Conservation (phyloP, 2,113 vertebrate genomes). For the Turnix velox region DNA sequence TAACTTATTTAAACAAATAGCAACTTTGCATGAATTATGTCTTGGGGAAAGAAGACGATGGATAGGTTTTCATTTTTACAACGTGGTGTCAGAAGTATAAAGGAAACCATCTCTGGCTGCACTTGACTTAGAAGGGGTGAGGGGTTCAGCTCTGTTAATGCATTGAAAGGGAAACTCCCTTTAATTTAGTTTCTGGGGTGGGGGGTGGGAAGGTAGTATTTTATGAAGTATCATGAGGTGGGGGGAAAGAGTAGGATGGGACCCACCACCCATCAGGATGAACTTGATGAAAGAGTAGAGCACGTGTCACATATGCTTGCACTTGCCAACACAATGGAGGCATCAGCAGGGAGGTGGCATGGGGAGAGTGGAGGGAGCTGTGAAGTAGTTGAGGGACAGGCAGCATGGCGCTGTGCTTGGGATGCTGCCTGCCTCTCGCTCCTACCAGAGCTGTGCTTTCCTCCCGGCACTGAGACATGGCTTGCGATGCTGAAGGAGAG, state of each 20-base stretch:
- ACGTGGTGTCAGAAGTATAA: neutral
- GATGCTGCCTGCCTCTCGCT: neutral
- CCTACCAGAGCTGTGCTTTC: neutral
- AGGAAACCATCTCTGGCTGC: slow-evolving; percentile 47
- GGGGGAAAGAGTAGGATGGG: neutral
- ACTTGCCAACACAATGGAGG: neutral
- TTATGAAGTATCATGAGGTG: neutral
- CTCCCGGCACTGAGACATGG: neutral
- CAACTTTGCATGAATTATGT: slow-evolving; percentile 76
- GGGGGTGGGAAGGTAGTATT: neutral
- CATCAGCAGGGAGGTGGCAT: neutral
- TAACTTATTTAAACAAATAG: slow-evolving; percentile 76
- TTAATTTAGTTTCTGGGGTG: neutral
- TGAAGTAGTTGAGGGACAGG: neutral
- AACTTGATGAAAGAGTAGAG: neutral
- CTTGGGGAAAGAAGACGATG: slow-evolving; percentile 30
- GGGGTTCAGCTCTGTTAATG: neutral
- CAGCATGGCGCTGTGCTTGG: rapidly evolving
- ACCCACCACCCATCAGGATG: rapidly evolving
- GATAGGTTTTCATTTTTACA: slow-evolving; percentile 49
- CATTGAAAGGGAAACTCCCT: slow-evolving; percentile 5
- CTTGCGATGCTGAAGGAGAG: rapidly evolving
- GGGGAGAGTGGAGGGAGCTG: neutral
- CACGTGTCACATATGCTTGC: neutral
- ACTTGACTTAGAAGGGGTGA: slow-evolving; percentile 25